A percentile compares a stretch with the other conserved stretches of the same genome.
These are phyloP conservation scores for Athalia rosae DNA, from an alignment of 2,888 invertebrate genomes.

Conservation along the genomic window DNA sequence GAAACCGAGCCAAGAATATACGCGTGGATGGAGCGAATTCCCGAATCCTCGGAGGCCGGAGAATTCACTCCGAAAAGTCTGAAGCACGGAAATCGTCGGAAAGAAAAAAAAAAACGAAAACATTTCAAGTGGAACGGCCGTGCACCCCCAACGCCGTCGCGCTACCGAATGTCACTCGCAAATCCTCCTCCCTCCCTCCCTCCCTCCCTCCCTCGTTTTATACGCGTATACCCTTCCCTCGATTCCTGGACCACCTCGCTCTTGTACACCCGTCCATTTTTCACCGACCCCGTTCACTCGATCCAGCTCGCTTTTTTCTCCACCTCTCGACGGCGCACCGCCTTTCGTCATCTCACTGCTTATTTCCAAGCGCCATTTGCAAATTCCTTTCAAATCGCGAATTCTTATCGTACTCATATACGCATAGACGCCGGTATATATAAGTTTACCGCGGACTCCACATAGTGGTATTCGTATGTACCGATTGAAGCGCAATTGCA, in stretches of 20 bases:
- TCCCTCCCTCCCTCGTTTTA: background rate
- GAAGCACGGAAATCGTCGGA: constrained; percentile 42
- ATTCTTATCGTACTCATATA: background rate
- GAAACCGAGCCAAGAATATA: constrained; percentile 36
- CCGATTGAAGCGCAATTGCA: background rate
- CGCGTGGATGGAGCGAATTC: constrained; percentile 42
- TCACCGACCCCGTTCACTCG: too few species aligned
- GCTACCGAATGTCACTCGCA: constrained; percentile 9
- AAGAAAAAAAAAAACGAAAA: constrained; percentile 12
- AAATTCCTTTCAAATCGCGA: background rate
- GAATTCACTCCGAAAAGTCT: constrained; percentile 44
- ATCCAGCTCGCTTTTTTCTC: too few species aligned
- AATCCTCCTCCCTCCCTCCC: background rate
- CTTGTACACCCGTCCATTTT: too few species aligned
- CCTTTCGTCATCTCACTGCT: background rate
- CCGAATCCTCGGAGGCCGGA: constrained; percentile 29
- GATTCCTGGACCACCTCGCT: too few species aligned
- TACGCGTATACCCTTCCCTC: background rate
- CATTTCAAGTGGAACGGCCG: constrained; percentile 35
- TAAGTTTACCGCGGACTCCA: background rate
- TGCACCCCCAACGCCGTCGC: background rate
- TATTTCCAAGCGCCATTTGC: background rate
- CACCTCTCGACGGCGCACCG: background rate
- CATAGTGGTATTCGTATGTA: too few species aligned
- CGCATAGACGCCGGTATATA: background rate